Evolutionary conservation across 2,888 invertebrate genomes (phyloP).

Genomic region (Drosophila emarginata): DNA sequence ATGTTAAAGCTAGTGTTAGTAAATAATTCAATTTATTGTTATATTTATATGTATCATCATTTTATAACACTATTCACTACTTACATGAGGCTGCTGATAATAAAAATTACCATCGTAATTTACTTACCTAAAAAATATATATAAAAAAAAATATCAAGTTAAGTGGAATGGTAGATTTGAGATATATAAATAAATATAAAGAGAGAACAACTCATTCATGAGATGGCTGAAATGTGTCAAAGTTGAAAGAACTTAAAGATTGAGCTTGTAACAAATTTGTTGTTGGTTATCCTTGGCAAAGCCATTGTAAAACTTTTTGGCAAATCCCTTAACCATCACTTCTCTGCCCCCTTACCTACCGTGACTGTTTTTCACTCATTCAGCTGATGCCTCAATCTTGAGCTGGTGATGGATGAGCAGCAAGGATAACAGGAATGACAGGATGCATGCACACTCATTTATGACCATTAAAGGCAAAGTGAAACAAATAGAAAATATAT

Average conservation of each 20-base stretch:
- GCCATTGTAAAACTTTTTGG: slow-evolving; percentile 7
- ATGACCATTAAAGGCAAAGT: slow-evolving; percentile 42
- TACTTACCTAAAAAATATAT: background rate
- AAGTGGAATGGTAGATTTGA: background rate
- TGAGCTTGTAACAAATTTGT: slow-evolving; percentile 5
- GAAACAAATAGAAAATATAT: slow-evolving; percentile 27
- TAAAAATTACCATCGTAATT: too few species aligned
- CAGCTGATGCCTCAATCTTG: slow-evolving; percentile 6
- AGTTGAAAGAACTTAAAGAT: slow-evolving; percentile 6
- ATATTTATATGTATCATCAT: too few species aligned
- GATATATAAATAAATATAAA: background rate
- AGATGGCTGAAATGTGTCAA: slow-evolving; percentile 6
- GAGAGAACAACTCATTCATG: background rate
- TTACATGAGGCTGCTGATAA: too few species aligned
- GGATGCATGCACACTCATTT: slow-evolving; percentile 28
- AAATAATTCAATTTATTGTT: too few species aligned
- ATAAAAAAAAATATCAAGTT: background rate
- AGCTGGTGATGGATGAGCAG: slow-evolving; percentile 37
- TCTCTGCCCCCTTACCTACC: too few species aligned
- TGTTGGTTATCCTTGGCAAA: background rate
- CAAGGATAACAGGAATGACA: slow-evolving; percentile 14
- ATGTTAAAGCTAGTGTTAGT: too few species aligned
- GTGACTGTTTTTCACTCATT: background rate
- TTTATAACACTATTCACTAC: too few species aligned
- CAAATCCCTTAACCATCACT: background rate